These are phyloP conservation scores for Nomada flava DNA, from an alignment of 2,888 invertebrate species.

Conservation along the genomic window DNA sequence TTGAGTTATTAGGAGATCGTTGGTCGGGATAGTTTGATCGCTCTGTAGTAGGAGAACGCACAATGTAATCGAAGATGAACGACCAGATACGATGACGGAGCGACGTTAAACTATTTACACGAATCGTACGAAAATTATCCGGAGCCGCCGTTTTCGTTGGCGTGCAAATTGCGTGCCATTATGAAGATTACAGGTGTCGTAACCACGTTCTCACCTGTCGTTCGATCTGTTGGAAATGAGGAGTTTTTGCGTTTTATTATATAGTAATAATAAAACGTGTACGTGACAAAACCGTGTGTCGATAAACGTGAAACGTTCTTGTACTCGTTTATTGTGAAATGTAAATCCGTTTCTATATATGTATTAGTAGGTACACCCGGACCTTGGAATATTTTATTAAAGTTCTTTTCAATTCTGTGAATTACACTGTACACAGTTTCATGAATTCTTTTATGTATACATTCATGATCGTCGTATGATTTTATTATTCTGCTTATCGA, in stretches of 20 bases:
- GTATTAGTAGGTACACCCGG: too few relatives aligned
- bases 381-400: neutral
- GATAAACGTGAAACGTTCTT: neutral
- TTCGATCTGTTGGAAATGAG: constrained; percentile 42
- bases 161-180: constrained; percentile 67
- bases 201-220: constrained; percentile 41
- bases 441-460: neutral
- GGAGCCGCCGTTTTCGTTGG: constrained; percentile 46
- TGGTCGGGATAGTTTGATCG: constrained; percentile 6
- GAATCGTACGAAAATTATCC: constrained; percentile 40
- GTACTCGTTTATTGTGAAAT: constrained; percentile 2
- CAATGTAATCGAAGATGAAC: constrained; percentile 27
- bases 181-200: constrained; percentile 62
- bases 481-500: neutral
- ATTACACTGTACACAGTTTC: too few relatives aligned
- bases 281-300: constrained; percentile 43
- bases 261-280: constrained; percentile 3
- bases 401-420: neutral
- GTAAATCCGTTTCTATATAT: constrained; percentile 10
- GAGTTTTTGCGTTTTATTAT: constrained; percentile 28
- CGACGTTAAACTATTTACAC: constrained; percentile 44
- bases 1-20: constrained; percentile 31
- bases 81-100: constrained; percentile 6
- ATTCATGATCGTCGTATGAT: too few relatives aligned
- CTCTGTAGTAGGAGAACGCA: neutral